A percentile compares a stretch with the other conserved stretches of the same genome.
These are phyloP conservation scores for Drosophila nigromelanica DNA, from an alignment of 1,140 invertebrate genomes.

Conservation along the genomic window DNA sequence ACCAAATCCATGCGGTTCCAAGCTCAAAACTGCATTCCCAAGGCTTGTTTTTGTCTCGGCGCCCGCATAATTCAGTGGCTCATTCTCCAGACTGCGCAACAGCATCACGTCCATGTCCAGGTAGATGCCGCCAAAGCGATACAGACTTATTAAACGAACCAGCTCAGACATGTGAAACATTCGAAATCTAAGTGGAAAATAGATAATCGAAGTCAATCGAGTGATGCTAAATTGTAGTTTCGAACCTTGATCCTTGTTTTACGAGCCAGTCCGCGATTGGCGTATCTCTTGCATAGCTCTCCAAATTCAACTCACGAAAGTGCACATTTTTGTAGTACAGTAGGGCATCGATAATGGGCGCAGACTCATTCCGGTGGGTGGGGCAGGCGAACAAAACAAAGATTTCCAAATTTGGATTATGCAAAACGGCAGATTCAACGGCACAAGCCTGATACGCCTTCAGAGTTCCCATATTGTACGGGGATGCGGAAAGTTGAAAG, in stretches of 20 bases:
- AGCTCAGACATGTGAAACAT: conserved; percentile 86
- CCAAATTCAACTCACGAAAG: conserved; percentile 85
- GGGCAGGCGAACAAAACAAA: conserved; percentile 86
- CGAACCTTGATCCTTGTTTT: conserved; percentile 84
- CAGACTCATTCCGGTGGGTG: conserved; percentile 51
- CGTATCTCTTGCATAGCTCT: conserved; percentile 86
- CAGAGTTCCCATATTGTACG: conserved; percentile 59
- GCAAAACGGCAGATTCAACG: conserved; percentile 87
- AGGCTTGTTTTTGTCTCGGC: conserved; percentile 85
- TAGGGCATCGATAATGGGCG: conserved; percentile 82
- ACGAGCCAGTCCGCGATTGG: conserved; percentile 87
- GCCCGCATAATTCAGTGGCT: conserved; percentile 87
- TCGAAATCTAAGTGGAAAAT: conserved; percentile 4
- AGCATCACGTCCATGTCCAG: conserved; percentile 91
- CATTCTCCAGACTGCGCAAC: conserved; percentile 85
- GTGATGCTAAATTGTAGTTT: not conserved
- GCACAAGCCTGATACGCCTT: conserved; percentile 87
- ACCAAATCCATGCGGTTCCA: conserved; percentile 85
- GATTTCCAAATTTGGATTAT: conserved; percentile 86
- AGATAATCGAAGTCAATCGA: not conserved
- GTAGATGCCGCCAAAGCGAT: conserved; percentile 91
- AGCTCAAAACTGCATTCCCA: conserved; percentile 88
- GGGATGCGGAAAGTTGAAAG: conserved; percentile 55
- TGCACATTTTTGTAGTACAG: conserved; percentile 86
- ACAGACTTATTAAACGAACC: conserved; percentile 88